Conservation (phyloP, 2,113 vertebrate genomes). For the Phaethornis superciliosus region DNA sequence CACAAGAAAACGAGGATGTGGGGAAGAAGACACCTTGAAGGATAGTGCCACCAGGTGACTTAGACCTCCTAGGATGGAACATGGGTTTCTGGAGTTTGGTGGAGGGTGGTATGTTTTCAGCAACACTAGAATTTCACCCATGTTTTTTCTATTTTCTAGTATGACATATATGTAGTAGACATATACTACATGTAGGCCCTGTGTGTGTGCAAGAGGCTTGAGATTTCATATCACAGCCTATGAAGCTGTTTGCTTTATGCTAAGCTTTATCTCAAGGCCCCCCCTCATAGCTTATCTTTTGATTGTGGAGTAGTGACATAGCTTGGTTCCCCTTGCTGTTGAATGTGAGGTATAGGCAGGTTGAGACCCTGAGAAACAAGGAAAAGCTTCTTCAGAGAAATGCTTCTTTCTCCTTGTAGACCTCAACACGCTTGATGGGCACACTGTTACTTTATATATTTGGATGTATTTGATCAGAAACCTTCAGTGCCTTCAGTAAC, state of each 20-base stretch:
- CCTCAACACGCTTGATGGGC: rapidly evolving
- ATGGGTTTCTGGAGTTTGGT: background rate
- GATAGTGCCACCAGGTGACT: background rate
- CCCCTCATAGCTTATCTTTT: background rate
- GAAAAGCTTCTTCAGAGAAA: background rate
- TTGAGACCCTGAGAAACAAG: background rate
- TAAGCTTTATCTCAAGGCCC: background rate
- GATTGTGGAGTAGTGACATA: background rate
- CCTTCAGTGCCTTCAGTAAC: background rate
- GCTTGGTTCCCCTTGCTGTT: rapidly evolving
- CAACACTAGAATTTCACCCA: background rate
- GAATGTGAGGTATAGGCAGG: background rate
- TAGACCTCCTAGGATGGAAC: background rate
- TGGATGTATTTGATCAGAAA: background rate
- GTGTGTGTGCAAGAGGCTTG: background rate
- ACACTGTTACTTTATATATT: background rate
- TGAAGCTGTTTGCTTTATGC: background rate
- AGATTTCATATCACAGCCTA: background rate
- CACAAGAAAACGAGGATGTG: background rate
- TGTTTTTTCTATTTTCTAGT: background rate
- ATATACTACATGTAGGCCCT: no score
- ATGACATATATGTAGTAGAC: background rate
- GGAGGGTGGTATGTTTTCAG: background rate
- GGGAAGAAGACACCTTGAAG: background rate
- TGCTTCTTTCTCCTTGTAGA: background rate